Evolutionary conservation across 1,140 invertebrate genomes (phyloP).

Genomic region (Drosophila lacertosa): DNA sequence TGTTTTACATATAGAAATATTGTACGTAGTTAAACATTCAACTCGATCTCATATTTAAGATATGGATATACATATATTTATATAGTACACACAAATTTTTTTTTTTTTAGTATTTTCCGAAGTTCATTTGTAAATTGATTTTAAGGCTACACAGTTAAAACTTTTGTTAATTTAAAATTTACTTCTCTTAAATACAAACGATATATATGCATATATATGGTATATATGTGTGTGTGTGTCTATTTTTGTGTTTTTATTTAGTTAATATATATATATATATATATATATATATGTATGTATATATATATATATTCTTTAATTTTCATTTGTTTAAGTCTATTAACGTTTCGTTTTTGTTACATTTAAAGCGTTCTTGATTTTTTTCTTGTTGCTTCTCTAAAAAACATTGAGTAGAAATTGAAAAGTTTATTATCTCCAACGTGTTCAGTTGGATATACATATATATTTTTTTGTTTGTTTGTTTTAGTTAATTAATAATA

Average conservation of each 20-base stretch:
- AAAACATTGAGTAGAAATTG: conserved; percentile 73
- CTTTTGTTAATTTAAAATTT: conserved; percentile 54
- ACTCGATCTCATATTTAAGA: conserved; percentile 22
- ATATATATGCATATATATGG: conserved; percentile 18
- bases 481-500: conserved; percentile 44
- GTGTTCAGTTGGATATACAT: conserved; percentile 29
- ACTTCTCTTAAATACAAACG: conserved; percentile 41
- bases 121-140: conserved; percentile 57
- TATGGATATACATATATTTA: conserved; percentile 31
- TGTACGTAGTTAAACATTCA: conserved; percentile 51
- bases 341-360: conserved; percentile 82
- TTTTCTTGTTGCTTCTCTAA: conserved; percentile 61
- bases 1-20: conserved; percentile 35
- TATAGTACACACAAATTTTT: conserved; percentile 38
- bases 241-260: conserved; percentile 38
- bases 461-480: too few relatives aligned
- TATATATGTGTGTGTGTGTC: conserved; percentile 21
- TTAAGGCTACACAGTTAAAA: conserved; percentile 81
- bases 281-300: conserved; percentile 17
- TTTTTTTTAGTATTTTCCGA: conserved; percentile 32
- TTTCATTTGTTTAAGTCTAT: conserved; percentile 71
- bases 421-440: conserved; percentile 45
- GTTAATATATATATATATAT: conserved; percentile 32
- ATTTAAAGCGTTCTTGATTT: conserved; percentile 81
- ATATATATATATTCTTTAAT: conserved; percentile 25